Evolutionary conservation across 2,113 vertebrate species (phyloP).

Genomic region (Antechinus flavipes): DNA sequence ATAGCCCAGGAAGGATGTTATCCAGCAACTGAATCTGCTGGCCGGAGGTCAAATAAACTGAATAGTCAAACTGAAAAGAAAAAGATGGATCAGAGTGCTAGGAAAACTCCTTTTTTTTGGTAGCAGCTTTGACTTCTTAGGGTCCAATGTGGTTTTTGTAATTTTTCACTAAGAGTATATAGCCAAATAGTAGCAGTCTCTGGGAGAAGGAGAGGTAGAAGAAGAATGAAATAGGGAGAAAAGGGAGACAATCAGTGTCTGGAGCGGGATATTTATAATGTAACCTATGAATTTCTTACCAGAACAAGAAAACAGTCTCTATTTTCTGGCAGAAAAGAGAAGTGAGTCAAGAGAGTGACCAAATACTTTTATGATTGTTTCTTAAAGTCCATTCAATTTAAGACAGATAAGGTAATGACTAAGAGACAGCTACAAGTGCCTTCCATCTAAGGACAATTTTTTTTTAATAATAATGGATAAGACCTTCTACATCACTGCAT

Average conservation of each 20-base stretch:
- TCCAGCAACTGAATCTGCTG: not conserved
- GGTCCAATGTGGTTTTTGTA: not conserved
- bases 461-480: not conserved
- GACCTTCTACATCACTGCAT: not conserved
- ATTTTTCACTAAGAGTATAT: not conserved
- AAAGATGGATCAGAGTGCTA: not conserved
- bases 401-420: not conserved
- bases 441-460: not conserved
- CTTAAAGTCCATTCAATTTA: not conserved
- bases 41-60: not conserved
- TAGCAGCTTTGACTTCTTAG: not conserved
- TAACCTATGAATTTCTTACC: not conserved
- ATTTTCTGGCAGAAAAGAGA: not conserved
- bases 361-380: not conserved
- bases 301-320: not conserved
- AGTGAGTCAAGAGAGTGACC: not conserved
- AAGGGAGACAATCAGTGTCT: not conserved
- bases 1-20: not conserved
- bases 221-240: not conserved
- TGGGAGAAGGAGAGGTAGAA: not conserved
- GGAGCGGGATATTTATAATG: not conserved
- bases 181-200: not conserved
- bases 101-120: not conserved
- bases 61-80: not conserved
- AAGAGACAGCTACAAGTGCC: not conserved